These are phyloP conservation scores for Laticauda laticaudata DNA, from an alignment of 2,113 vertebrate genomes.

Conservation along the genomic window DNA sequence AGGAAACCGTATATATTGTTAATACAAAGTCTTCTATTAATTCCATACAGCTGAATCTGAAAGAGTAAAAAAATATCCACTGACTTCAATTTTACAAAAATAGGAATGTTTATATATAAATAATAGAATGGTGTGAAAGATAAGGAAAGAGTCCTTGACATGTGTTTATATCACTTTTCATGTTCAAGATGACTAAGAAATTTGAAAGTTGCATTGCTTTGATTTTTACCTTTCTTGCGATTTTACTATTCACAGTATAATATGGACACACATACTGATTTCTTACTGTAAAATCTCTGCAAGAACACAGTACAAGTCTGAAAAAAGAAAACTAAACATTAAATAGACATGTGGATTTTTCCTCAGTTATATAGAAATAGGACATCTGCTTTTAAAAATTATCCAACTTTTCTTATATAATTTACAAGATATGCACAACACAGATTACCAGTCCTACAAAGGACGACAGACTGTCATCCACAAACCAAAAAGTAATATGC, in stretches of 20 bases:
- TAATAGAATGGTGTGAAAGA: constrained; percentile 38
- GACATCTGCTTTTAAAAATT: constrained; percentile 1
- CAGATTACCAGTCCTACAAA: constrained; percentile 32
- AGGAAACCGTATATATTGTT: not conserved
- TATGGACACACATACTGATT: not conserved
- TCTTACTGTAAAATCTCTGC: constrained; percentile 13
- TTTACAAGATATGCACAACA: constrained; percentile 32
- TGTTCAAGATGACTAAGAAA: constrained; percentile 36
- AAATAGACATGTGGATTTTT: not conserved
- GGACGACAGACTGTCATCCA: constrained; percentile 30
- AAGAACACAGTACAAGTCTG: constrained; percentile 37
- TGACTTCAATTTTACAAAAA: constrained; percentile 17
- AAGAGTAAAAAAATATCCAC: not conserved
- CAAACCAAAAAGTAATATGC: constrained; percentile 29
- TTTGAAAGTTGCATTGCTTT: constrained; percentile 40
- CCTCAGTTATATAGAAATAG: not conserved
- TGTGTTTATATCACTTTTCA: constrained; percentile 61
- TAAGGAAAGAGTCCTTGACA: constrained; percentile 47
- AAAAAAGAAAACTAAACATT: not conserved
- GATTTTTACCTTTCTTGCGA: constrained; percentile 30
- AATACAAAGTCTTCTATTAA: not conserved
- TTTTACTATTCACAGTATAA: constrained; percentile 52
- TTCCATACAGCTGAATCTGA: not conserved
- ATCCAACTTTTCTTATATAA: constrained; percentile 38
- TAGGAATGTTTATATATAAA: constrained; percentile 46